Evolutionary conservation across 2,888 invertebrate genomes (phyloP).

Genomic region (Drosophila melanosoma): DNA sequence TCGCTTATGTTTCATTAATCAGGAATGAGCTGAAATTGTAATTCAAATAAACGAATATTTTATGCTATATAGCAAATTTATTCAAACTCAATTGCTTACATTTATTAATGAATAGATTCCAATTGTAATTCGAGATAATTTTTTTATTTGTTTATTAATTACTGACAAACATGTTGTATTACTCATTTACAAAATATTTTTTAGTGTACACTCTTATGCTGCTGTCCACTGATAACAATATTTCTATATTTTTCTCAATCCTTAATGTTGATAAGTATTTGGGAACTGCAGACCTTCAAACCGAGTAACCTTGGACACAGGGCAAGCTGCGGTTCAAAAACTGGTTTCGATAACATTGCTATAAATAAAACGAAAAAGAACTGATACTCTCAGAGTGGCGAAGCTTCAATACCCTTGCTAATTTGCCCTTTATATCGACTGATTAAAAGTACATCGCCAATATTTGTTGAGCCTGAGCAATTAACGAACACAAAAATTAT

Average conservation of each 20-base stretch:
- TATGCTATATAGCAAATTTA: not conserved
- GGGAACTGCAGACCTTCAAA: constrained; percentile 38
- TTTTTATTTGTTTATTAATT: constrained; percentile 1
- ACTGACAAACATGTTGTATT: not conserved
- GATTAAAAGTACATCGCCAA: not conserved
- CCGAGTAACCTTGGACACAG: constrained; percentile 28
- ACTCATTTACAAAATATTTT: not conserved
- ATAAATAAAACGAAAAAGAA: constrained; percentile 29
- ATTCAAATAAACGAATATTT: not conserved
- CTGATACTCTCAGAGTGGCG: not conserved
- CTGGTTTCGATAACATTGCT: constrained; percentile 30
- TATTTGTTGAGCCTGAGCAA: not conserved
- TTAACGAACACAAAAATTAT: not conserved
- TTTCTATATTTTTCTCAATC: constrained; percentile 11
- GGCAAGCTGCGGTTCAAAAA: constrained; percentile 29
- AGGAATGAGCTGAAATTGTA: constrained; percentile 17
- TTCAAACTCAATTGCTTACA: not conserved
- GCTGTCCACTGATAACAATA: constrained; percentile 23
- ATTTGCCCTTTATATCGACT: not conserved
- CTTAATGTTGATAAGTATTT: constrained; percentile 29
- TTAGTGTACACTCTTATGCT: constrained; percentile 13
- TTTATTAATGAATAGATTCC: constrained; percentile 5
- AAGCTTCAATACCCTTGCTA: constrained; percentile 12
- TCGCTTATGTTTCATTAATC: constrained; percentile 19
- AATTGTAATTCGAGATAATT: not conserved